Percentiles rank a stretch among this genome's conserved stretches.
Evolutionary conservation across 2,888 invertebrate genomes (phyloP).

Genomic region (Cephus nigrinus): DNA sequence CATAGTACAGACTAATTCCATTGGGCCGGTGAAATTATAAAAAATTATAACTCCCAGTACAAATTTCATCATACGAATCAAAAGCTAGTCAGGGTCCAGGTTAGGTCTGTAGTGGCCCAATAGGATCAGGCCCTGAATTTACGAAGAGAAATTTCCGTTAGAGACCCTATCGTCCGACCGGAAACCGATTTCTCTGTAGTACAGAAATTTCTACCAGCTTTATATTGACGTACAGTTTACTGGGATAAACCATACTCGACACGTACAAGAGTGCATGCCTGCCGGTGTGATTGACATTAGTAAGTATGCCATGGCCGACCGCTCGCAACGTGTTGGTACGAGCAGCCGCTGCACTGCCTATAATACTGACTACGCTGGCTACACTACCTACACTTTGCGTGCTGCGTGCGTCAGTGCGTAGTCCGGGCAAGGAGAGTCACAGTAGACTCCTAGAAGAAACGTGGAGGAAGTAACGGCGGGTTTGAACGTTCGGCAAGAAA

Average conservation of each 20-base stretch:
- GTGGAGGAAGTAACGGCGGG: background rate
- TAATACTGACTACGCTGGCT: constrained; percentile 49
- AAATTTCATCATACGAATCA: too few species aligned
- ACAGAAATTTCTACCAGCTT: background rate
- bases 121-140: too few species aligned
- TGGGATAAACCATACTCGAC: background rate
- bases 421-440: background rate
- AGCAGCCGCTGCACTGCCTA: constrained; percentile 46
- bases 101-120: too few species aligned
- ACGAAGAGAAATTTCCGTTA: too few species aligned
- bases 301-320: constrained; percentile 67
- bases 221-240: background rate
- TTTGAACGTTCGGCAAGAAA: background rate
- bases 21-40: background rate
- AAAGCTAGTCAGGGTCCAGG: too few species aligned
- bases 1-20: background rate
- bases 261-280: constrained; percentile 50
- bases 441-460: background rate
- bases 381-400: background rate
- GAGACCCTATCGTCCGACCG: too few species aligned
- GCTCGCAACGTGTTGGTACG: constrained; percentile 59
- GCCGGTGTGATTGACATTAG: constrained; percentile 66
- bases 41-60: background rate
- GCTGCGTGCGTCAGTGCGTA: background rate
- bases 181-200: too few species aligned